Base-by-base conservation (phyloP, 2,797 vertebrate species). In the Falco rusticolus region DNA sequence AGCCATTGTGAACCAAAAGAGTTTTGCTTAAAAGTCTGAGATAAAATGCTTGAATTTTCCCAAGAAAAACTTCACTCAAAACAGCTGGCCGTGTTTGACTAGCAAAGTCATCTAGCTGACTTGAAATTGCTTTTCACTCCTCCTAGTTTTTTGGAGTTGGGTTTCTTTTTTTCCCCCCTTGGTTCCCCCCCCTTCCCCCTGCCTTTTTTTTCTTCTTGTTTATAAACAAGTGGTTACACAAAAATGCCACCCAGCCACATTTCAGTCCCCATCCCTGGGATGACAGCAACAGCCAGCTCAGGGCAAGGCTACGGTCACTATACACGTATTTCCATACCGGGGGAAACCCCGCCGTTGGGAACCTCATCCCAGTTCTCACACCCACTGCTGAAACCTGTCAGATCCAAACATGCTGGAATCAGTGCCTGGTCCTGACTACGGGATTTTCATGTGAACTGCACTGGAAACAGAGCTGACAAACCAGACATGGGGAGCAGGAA, bases 261-360 rank as follows among this genome's bases (percentile, higher is more conserved):
- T 87, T 79, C 3, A 0, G 20, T 61, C 37, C 66, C 59, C 22
- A 16, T 8, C 16, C n/a, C 37, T 34, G 5, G n/a, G 50, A 71
- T 28, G 37, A 37, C 33, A 90, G 29, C 15, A 80, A 66, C 53
- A 77, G 29, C 13, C 53, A 71, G 57, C 26, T 70, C 25, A 89
- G 29, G 47, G 25, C 9, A 43, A 78, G 26, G 0, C 0, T 43
- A 61, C 1, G 0, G 20, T 28, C 66, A 53, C 34, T 19, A 8
- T 5, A 28, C 1, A 11, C 1, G 2, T 39, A n/a, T 71, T 86
- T 71, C 63, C 3, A 1, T 3, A 48, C 4, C 1, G 4, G 10
- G 9, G 33, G 17, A 70, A 85, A 48, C 16, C 25, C 43, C 2
- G 3, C 26, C 5, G 13, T 16, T 0, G 1, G 57, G 59, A 84